phyloP scores from a whole-genome alignment of 2,888 invertebrate genomes.

The Drosophila kanekoi region DNA sequence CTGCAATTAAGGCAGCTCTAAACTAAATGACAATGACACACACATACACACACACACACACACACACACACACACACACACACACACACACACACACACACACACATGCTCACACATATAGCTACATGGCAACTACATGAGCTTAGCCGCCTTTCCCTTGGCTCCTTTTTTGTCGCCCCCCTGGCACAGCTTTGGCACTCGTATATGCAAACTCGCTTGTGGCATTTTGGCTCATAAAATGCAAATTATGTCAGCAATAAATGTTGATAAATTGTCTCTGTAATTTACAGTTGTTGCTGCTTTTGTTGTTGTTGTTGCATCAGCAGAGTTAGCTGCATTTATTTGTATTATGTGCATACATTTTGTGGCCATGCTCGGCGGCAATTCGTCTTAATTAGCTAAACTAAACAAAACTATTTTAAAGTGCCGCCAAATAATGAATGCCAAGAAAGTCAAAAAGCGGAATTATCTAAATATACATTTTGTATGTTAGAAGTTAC shows the following conservation, averaged over 20 bases:
- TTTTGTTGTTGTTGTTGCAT: conserved; percentile 8
- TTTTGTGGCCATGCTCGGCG: neutral
- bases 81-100: conserved; percentile 25
- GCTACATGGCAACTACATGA: conserved; percentile 39
- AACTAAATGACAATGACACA: conserved; percentile 74
- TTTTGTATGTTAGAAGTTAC: no score
- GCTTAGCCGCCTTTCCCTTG: conserved; percentile 13
- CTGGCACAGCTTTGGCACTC: conserved; percentile 8
- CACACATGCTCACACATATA: conserved; percentile 1
- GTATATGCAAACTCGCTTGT: conserved; percentile 32
- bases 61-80: conserved; percentile 39
- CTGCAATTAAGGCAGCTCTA: conserved; percentile 80
- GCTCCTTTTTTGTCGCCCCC: neutral
- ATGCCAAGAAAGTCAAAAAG: neutral
- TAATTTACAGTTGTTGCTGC: conserved; percentile 6
- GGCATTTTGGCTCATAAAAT: conserved; percentile 49
- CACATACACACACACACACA: conserved; percentile 17
- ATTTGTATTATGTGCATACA: conserved; percentile 8
- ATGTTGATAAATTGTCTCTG: conserved; percentile 75
- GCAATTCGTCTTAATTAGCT: conserved; percentile 9
- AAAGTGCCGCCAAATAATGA: neutral
- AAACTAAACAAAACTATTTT: neutral
- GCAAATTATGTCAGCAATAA: conserved; percentile 71
- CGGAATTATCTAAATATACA: neutral
- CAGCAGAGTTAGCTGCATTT: conserved; percentile 8